These are phyloP conservation scores for Acleris holmiana DNA, from an alignment of 2,888 invertebrate species.

Conservation along the genomic window DNA sequence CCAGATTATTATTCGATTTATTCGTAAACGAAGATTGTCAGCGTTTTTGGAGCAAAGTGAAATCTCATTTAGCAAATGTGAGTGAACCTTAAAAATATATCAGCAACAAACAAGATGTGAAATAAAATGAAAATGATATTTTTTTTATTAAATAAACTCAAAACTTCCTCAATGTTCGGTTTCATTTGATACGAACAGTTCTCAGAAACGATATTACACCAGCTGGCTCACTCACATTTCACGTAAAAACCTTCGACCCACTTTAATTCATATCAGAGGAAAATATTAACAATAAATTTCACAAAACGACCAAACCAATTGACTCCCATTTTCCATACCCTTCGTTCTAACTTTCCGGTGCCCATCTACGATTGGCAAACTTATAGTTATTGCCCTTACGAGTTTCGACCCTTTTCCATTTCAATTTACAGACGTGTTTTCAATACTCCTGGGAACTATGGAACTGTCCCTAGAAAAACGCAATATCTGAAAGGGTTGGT, in stretches of 20 bases:
- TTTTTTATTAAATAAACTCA: too few relatives aligned
- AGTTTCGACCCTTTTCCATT: constrained; percentile 72
- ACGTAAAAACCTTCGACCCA: constrained; percentile 14
- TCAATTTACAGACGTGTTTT: constrained; percentile 74
- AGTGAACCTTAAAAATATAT: background rate
- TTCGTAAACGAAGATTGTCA: constrained; percentile 13
- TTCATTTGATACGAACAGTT: background rate
- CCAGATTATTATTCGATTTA: constrained; percentile 29
- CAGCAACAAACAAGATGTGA: too few relatives aligned
- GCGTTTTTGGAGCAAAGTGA: background rate
- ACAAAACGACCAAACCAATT: constrained; percentile 35
- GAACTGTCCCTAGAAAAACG: constrained; percentile 58
- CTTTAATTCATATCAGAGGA: constrained; percentile 19
- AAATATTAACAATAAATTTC: constrained; percentile 35
- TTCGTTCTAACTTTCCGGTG: constrained; percentile 41
- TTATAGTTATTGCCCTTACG: constrained; percentile 65
- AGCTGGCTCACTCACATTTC: constrained; percentile 11
- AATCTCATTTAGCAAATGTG: background rate
- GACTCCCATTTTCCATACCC: constrained; percentile 35
- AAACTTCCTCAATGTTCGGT: background rate
- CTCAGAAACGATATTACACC: background rate
- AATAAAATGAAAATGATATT: too few relatives aligned
- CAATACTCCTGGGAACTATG: constrained; percentile 61
- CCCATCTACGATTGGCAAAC: constrained; percentile 54
- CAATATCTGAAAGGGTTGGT: constrained; percentile 58